A percentile compares a stretch with the other conserved stretches of the same genome.
These are phyloP conservation scores for Drosophila grimshawi DNA, from an alignment of 1,140 invertebrate species.

Conservation along the genomic window DNA sequence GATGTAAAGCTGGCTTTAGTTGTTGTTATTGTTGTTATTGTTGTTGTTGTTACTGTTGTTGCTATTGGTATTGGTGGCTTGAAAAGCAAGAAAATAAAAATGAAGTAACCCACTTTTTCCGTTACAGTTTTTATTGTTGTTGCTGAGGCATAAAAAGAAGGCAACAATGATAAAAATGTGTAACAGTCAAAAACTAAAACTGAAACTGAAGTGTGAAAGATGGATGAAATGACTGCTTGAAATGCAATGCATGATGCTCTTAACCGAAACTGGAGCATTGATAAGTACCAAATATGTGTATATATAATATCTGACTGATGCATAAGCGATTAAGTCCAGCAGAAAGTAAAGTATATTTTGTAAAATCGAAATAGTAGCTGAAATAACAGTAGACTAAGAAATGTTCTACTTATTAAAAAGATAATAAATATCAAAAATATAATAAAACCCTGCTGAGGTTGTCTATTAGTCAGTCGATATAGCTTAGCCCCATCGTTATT, in stretches of 20 bases:
- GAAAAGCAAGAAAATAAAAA: conserved; percentile 76
- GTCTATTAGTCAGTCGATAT: too few species aligned
- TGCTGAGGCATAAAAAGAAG: conserved; percentile 40
- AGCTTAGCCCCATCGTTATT: too few species aligned
- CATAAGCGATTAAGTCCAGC: too few species aligned
- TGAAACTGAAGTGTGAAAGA: conserved; percentile 67
- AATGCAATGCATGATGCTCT: conserved; percentile 37
- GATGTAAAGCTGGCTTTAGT: conserved; percentile 50
- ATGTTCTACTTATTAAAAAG: too few species aligned
- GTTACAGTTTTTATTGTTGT: conserved; percentile 66
- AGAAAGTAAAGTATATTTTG: too few species aligned
- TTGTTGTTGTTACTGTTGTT: conserved; percentile 10
- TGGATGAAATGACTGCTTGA: conserved; percentile 26
- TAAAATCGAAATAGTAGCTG: too few species aligned
- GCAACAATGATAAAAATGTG: conserved; percentile 50
- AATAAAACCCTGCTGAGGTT: too few species aligned
- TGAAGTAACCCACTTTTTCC: conserved; percentile 81
- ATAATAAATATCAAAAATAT: too few species aligned
- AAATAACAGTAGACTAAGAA: too few species aligned
- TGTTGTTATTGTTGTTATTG: conserved; percentile 10
- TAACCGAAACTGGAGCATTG: conserved; percentile 34
- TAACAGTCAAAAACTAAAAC: conserved; percentile 45
- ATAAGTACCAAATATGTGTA: conserved; percentile 7
- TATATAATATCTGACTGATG: too few species aligned
- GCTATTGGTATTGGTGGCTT: conserved; percentile 38